Percentiles rank a stretch among this genome's conserved stretches.
phyloP scores from a whole-genome alignment of 2,797 vertebrate genomes.

The Sparidentex hasta region DNA sequence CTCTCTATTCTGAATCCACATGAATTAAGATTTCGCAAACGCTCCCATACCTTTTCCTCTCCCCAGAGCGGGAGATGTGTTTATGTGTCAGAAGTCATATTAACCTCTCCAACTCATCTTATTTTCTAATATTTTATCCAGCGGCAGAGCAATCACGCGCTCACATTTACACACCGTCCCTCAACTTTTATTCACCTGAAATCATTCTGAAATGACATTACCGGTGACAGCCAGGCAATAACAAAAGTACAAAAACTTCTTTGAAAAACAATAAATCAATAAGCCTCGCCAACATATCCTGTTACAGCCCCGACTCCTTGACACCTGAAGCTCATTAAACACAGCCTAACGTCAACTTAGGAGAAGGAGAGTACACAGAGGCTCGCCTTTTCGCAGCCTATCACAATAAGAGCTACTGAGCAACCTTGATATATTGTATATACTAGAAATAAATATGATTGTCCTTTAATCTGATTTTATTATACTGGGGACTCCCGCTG shows the following conservation, averaged over 20 bases:
- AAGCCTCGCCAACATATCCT: conserved; percentile 90
- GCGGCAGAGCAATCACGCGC: conserved; percentile 49
- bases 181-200: conserved; percentile 81
- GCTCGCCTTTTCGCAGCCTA: conserved; percentile 79
- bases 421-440: conserved; percentile 91
- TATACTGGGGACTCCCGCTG: conserved; percentile 95
- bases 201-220: conserved; percentile 82
- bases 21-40: conserved; percentile 34
- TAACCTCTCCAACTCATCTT: conserved; percentile 60
- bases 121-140: conserved; percentile 72
- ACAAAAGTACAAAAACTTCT: conserved; percentile 82
- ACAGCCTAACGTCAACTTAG: conserved; percentile 93
- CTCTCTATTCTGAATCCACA: conserved; percentile 16
- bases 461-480: conserved; percentile 99
- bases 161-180: conserved; percentile 70
- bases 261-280: conserved; percentile 87
- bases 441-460: conserved; percentile 98
- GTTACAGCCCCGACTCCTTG: conserved; percentile 88
- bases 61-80: conserved; percentile 37
- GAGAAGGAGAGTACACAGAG: conserved; percentile 86
- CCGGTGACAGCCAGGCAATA: conserved; percentile 82
- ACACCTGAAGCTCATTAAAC: conserved; percentile 93
- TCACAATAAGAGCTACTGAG: conserved; percentile 84
- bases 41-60: conserved; percentile 14
- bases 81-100: conserved; percentile 67